Base-by-base conservation (phyloP, 2,888 invertebrate genomes). In the Oxyscelio sp. region DNA sequence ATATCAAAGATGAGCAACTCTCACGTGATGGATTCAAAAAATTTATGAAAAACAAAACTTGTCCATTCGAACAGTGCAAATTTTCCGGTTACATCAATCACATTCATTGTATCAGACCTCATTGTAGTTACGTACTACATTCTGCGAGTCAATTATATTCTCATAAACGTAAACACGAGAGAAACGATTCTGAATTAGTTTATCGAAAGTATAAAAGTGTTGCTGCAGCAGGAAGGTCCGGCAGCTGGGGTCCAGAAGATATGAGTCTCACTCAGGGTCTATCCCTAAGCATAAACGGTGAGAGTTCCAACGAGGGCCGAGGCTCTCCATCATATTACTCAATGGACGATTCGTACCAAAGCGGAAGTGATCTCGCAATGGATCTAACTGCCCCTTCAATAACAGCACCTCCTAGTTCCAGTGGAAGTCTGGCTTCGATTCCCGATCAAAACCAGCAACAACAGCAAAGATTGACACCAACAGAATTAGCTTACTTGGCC, bases 21-120 rank as follows among this genome's bases (percentile, higher is more conserved):
- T 97, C 98, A 45, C 96, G 98, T 85, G 99, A 99, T 93, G 99
- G 99, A 17, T 99, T 99, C 95, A 99, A 99, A 94, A 99, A 99
- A 94, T 99, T 99, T 94, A 98, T 99, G 96, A 99, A 99, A 94
- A 98, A 98, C 89, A 99, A 99, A 92, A 96, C 96, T 0, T 99
- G 99, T 90, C 97, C 97, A 0, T 99, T 98, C 95, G 96, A 97
- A 40, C 97, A 97, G 89, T 99, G 99, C 93, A 96, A 98, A 75
- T 99, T 99, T 94, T 99, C 99, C 43, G 96, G 97, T 79, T 97
- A 98, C 58, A 98, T 98, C 95, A 99, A 99, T 95, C 99, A 99
- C 94, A 99, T 99, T 88, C 99, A 99, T 95, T 99, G 99, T 95
- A 99, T 99, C 89, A 95, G 99, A 82, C 97, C 98, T 2, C 97